Evolutionary conservation across 23 tunicate species (phyloP), one percentile per base, ranked within the genome.

Genomic region (Botrylloides violaceus): DNA sequence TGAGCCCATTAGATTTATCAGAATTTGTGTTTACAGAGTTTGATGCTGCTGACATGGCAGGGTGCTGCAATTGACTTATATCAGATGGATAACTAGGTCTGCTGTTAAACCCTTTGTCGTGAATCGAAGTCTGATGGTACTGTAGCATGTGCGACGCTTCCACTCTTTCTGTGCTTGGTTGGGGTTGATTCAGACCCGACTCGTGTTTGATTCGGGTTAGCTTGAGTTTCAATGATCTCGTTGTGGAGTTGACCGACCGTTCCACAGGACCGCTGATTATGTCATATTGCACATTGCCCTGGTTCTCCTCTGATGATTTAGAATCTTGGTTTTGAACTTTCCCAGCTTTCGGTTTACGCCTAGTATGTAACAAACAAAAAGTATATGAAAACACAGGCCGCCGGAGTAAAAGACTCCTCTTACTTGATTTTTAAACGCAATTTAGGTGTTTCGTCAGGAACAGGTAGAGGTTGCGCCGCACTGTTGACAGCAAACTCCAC

Each of bases 381-480:
- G n/a, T n/a, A n/a, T n/a, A n/a, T n/a, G n/a, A n/a, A n/a, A n/a
- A n/a, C n/a, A n/a, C n/a, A n/a, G n/a, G n/a, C 29, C 12, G n/a
- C 21, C 22, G 12, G 7, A 29, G 29, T n/a, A 38, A 2, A 36
- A 29, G 24, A 15, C 18, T 18, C 22, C 31, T 20, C 22, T 79
- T 79, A 85, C 94, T 78, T 79, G 26, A 87, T 87, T 71, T 87
- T 87, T 19, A 87, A 55, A 43, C 95, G 76, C 2, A 87, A 79
- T 71, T 87, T 87, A 21, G 86, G 86, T 32, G 80, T 87, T 76
- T 87, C 95, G 35, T 87, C 86, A 47, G 36, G 82, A 4, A 30
- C 62, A 36, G 59, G 32, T 20, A 24, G 53, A 43, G 53, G 53
- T 43, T 43, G 59, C 19, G 29, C 23, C 12, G 74, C 5, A 68